phyloP scores from a whole-genome alignment of 2,888 invertebrate genomes.

The Congeria kusceri region DNA sequence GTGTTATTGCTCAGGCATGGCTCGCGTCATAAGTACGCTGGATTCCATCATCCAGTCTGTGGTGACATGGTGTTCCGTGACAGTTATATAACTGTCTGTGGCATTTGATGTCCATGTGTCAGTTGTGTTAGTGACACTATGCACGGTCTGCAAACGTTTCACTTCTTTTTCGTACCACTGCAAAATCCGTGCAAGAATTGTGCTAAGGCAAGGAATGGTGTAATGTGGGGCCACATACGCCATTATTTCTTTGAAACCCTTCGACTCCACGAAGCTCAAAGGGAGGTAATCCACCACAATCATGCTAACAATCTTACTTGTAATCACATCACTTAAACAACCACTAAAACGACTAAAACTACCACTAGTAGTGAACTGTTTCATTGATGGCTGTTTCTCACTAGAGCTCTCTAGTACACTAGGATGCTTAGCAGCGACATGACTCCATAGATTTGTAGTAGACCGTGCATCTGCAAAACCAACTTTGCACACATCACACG shows the following conservation, averaged over 20 bases:
- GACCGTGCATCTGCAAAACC: background rate
- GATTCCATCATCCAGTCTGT: background rate
- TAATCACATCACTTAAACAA: background rate
- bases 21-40: conserved; percentile 21
- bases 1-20: conserved; percentile 17
- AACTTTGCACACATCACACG: background rate
- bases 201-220: conserved; percentile 12
- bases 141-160: background rate
- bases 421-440: conserved; percentile 6
- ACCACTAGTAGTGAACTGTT: background rate
- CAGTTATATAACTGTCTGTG: conserved; percentile 29
- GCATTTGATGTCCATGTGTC: conserved; percentile 30
- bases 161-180: conserved; percentile 13
- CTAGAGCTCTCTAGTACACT: background rate
- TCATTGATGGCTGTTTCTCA: background rate
- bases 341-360: background rate
- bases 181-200: conserved; percentile 18
- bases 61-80: conserved; percentile 27
- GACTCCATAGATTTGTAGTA: conserved; percentile 1
- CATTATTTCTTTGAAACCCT: conserved; percentile 17
- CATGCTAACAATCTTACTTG: background rate
- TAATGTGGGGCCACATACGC: conserved; percentile 17
- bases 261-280: conserved; percentile 4
- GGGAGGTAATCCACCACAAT: conserved; percentile 12
- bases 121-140: conserved; percentile 11